Base-by-base conservation (phyloP, 1,140 invertebrate species). In the Chymomyza costata region DNA sequence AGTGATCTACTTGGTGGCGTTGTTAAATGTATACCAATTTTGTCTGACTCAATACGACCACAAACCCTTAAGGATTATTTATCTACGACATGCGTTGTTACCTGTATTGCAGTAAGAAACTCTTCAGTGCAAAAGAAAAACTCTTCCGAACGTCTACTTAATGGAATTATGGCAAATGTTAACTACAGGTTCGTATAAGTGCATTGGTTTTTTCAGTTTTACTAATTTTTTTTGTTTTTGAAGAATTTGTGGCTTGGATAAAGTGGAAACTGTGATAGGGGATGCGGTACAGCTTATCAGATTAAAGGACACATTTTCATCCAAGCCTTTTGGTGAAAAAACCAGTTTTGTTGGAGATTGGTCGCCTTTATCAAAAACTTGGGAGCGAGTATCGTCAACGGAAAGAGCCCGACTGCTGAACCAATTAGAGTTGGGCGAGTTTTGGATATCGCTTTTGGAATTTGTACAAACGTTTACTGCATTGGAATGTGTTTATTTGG, bases 1-100 rank as follows among this genome's bases (percentile, higher is more conserved):
- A 94, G 94, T 0, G 95, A 97, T 86, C 87, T 97, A 0, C 95
- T 95, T 0, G 95, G 95, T 3, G 95, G 95, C 1, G 94, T 96
- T 32, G 94, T 94, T 0, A 94, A 96, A 83, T 92, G 90, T 37
- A 90, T 96, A 53, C 89, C 90, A 10, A 88, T 95, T 14, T 87
- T 91, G 43, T 89, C 91, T 40, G 92, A 93, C 66, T 91, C 30
- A 84, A 63, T 85, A 5, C 32, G 84, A 7, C 84, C 84, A 11
- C 66, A 84, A 43, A 88, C 92, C 0, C 86, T 96, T 0, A 88
- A 88, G 45, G 93, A 91, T 83, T 87, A 95, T 5, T 86, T 97
- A 11, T 91, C 93, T 52, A 93, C 93, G 87, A 95, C 94, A 0
- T 95, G 93, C 28, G 90, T 97, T 11, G 91, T 96, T 49, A 96